A percentile compares a stretch with the other conserved stretches of the same genome.
These are phyloP conservation scores for Eretmocerus hayati DNA, from an alignment of 2,888 invertebrate species.

Conservation along the genomic window DNA sequence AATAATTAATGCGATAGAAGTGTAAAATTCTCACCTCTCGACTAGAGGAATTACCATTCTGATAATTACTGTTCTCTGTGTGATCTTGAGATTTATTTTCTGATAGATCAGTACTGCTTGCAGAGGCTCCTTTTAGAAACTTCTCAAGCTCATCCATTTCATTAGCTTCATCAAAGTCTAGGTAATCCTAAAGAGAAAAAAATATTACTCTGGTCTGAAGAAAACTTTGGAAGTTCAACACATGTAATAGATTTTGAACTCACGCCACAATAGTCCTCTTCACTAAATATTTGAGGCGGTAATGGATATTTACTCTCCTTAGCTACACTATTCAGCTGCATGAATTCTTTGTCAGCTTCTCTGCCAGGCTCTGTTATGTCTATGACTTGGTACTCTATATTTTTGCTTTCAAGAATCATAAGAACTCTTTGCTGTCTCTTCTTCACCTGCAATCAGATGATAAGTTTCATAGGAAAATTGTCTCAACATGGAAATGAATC, in stretches of 20 bases:
- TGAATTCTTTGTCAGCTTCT: slow-evolving; percentile 81
- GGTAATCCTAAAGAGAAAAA: slow-evolving; percentile 66
- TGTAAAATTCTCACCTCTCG: slow-evolving; percentile 38
- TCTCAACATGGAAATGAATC: not conserved
- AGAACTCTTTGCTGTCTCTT: slow-evolving; percentile 90
- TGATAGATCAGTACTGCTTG: slow-evolving; percentile 46
- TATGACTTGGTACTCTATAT: slow-evolving; percentile 79
- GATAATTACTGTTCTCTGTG: slow-evolving; percentile 32
- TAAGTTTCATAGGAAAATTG: not conserved
- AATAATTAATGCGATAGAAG: not conserved
- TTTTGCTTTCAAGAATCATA: slow-evolving; percentile 89
- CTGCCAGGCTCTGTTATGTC: slow-evolving; percentile 93
- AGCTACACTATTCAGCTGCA: slow-evolving; percentile 80
- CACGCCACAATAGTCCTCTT: slow-evolving; percentile 88
- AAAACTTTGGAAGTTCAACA: not conserved
- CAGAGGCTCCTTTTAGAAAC: slow-evolving; percentile 69
- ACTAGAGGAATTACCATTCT: slow-evolving; percentile 45
- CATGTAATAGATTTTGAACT: slow-evolving; percentile 26
- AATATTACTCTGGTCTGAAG: not conserved
- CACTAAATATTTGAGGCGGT: slow-evolving; percentile 93
- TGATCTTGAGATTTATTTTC: slow-evolving; percentile 35
- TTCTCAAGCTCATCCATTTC: slow-evolving; percentile 84
- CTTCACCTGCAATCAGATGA: slow-evolving; percentile 65
- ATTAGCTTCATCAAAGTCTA: slow-evolving; percentile 84
- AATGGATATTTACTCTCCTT: slow-evolving; percentile 72